A percentile compares a stretch with the other conserved stretches of the same genome.
Conservation (phyloP, 2,888 invertebrate species). For the Sericinus montela region DNA sequence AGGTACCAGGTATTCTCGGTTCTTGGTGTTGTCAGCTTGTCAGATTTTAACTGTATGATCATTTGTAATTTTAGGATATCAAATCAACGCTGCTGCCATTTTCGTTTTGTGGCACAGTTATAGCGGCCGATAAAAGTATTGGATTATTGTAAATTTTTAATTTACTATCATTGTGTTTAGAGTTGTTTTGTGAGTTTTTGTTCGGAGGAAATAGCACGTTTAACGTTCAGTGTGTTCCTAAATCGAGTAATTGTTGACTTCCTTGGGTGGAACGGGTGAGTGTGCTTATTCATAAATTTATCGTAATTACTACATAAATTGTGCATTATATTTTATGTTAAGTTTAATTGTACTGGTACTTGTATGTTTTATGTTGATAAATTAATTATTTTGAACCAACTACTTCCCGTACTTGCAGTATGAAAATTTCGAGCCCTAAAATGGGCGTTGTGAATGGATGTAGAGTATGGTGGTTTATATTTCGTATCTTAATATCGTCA, state of each 20-base stretch:
- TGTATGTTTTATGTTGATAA: neutral
- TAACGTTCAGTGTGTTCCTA: conserved; percentile 40
- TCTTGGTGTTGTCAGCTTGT: conserved; percentile 24
- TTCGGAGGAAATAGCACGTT: conserved; percentile 22
- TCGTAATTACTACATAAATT: conserved; percentile 31
- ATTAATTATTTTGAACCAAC: neutral
- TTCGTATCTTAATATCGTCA: conserved; percentile 42
- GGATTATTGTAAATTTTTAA: conserved; percentile 43
- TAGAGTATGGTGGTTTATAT: conserved; percentile 34
- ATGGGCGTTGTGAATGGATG: conserved; percentile 65
- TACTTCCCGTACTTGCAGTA: neutral
- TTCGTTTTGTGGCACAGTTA: conserved; percentile 77
- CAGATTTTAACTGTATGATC: conserved; percentile 17
- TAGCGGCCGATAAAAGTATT: conserved; percentile 58
- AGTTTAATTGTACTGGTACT: neutral
- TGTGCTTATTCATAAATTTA: conserved; percentile 51
- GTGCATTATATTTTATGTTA: neutral
- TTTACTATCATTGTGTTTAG: conserved; percentile 44
- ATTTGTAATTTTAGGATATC: conserved; percentile 25
- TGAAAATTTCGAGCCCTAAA: conserved; percentile 27
- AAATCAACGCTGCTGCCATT: conserved; percentile 75
- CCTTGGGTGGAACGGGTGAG: conserved; percentile 69
- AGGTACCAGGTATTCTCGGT: no score
- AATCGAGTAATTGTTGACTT: conserved; percentile 57
- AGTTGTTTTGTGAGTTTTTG: conserved; percentile 15